phyloP scores from a whole-genome alignment of 1,140 invertebrate species.

The Cotesia glomerata region DNA sequence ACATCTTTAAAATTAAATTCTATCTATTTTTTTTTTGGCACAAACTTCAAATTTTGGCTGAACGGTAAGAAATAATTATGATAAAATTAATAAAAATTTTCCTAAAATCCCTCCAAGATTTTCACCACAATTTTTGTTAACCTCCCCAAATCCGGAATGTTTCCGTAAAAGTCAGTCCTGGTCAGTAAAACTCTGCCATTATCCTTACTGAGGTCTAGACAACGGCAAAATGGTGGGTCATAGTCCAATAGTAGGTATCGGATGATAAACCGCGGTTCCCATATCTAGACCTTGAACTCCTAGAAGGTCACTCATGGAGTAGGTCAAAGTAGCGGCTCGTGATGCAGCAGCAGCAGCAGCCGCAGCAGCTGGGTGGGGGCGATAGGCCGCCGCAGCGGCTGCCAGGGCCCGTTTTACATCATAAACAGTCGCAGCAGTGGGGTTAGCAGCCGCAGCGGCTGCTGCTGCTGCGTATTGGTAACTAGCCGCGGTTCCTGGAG shows the following conservation, averaged over 20 bases:
- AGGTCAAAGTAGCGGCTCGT: slow-evolving; percentile 66
- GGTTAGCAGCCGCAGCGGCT: slow-evolving; percentile 55
- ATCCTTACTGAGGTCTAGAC: slow-evolving; percentile 63
- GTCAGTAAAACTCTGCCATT: too few relatives aligned
- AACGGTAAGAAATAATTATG: too few relatives aligned
- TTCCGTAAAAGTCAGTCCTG: too few relatives aligned
- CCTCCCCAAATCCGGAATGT: too few relatives aligned
- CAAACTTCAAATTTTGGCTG: too few relatives aligned
- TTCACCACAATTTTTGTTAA: too few relatives aligned
- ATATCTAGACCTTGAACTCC: slow-evolving; percentile 72
- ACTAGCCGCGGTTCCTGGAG: slow-evolving; percentile 61
- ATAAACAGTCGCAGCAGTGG: slow-evolving; percentile 62
- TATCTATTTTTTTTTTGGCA: too few relatives aligned
- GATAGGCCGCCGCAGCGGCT: slow-evolving; percentile 59
- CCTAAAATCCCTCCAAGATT: too few relatives aligned
- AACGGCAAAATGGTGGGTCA: slow-evolving; percentile 69
- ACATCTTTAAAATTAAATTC: too few relatives aligned
- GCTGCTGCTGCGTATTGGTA: slow-evolving; percentile 60
- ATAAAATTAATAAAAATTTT: too few relatives aligned
- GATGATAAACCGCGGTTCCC: slow-evolving; percentile 66
- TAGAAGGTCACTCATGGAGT: slow-evolving; percentile 73
- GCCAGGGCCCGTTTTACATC: slow-evolving; percentile 63
- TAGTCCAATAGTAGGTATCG: slow-evolving; percentile 70
- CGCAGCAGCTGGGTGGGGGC: slow-evolving; percentile 63
- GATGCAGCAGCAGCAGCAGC: slow-evolving; percentile 53